Conservation (phyloP, 2,797 vertebrate genomes). For the Micromesistius poutassou region DNA sequence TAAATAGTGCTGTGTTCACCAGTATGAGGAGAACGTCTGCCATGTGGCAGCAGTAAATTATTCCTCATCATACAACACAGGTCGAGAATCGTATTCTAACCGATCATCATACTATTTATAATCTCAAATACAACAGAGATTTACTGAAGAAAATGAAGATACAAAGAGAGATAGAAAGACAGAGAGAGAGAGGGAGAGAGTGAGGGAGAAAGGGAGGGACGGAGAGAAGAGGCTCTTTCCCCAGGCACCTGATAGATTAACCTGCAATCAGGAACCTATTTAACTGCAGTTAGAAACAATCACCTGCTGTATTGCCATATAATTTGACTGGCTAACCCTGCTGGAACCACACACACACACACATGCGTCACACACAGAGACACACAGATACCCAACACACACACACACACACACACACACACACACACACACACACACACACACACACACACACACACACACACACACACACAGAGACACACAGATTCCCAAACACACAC, state of each 20-base stretch:
- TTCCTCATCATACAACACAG: no score
- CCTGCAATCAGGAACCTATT: constrained; percentile 59
- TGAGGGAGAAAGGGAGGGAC: not conserved
- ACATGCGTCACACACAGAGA: constrained; percentile 38
- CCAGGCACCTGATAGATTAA: constrained; percentile 42
- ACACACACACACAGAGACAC: constrained; percentile 32
- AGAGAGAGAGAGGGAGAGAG: constrained; percentile 32
- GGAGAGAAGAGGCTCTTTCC: constrained; percentile 27
- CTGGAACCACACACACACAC: constrained; percentile 3
- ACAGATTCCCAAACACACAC: not conserved
- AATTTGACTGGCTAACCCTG: constrained; percentile 43
- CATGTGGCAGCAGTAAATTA: no score
- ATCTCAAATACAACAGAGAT: not conserved
- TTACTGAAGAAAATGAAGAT: not conserved
- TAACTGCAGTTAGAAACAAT: constrained; percentile 59
- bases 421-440: not conserved
- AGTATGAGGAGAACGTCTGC: no score
- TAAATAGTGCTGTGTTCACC: no score
- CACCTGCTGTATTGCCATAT: constrained; percentile 60
- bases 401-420: not conserved
- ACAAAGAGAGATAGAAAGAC: not conserved
- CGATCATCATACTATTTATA: not conserved
- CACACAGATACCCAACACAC: not conserved
- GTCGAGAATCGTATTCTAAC: not conserved
- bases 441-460: not conserved